Evolutionary conservation across 1,140 invertebrate species (phyloP), one percentile per base, ranked within the genome.

Genomic region (Cecropterus lyciades): DNA sequence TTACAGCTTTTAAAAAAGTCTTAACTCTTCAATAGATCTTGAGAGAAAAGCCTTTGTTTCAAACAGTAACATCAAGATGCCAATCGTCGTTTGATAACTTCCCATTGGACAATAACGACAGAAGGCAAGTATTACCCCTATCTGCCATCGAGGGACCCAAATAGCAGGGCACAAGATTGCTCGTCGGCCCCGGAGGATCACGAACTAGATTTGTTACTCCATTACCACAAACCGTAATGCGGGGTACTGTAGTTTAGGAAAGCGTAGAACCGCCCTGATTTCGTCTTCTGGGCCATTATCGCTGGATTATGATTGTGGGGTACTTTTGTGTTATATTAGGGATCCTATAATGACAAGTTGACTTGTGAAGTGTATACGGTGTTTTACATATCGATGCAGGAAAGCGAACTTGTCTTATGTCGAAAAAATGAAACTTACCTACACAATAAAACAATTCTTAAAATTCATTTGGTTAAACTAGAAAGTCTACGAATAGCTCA

Each of bases 151-250:
- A 7, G 9, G 6, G 7, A 6, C 33, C 33, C 33, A 37, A 37
- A 37, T 37, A 37, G 33, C 33, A 37, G 33, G 9, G 33, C 46
- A n/a, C 48, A 4, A 56, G 37, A 55, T 40, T 55, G 11, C 33
- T 10, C 30, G 53, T 37, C 53, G 52, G 53, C 53, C 53, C 53
- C 37, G 37, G 37, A 42, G 53, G 16, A 56, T 56, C 53, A 56
- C 53, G 53, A 56, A 56, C 15, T 56, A 43, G 53, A 56, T 56
- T 56, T 56, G 53, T 56, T 56, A 43, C 16, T 56, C 40, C 20
- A 56, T 56, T 56, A 56, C 53, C 16, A 24, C 53, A 20, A 56
- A 17, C 40, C 33, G 33, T 56, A 56, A 56, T 56, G 17, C 37
- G 1, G n/a, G 52, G 11, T n/a, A 13, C 53, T 55, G 53, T 43